phyloP scores from a whole-genome alignment of 2,888 invertebrate genomes.

The Cloeon dipterum region DNA sequence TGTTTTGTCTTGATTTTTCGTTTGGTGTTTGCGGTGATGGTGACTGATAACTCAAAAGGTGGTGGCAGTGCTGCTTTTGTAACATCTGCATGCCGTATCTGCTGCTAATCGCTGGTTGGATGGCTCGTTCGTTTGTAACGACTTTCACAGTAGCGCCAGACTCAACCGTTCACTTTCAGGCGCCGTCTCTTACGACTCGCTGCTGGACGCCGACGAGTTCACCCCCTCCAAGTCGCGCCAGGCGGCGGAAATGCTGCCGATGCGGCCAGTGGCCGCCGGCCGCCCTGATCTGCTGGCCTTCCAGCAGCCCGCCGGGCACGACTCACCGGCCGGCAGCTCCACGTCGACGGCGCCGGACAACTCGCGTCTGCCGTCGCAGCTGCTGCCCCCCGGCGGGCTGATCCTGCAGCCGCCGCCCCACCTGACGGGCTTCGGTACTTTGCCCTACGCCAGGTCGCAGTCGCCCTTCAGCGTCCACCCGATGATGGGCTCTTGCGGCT shows the following conservation, averaged over 20 bases:
- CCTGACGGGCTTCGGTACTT: slow-evolving; percentile 42
- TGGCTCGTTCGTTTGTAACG: too few species aligned
- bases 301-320: slow-evolving; percentile 41
- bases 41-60: not conserved
- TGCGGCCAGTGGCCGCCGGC: too few species aligned
- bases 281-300: slow-evolving; percentile 60
- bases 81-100: too few species aligned
- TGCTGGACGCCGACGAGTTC: too few species aligned
- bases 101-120: too few species aligned
- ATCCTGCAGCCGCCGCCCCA: slow-evolving; percentile 6
- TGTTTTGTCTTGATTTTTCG: not conserved
- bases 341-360: slow-evolving; percentile 58
- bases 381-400: slow-evolving; percentile 7
- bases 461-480: slow-evolving; percentile 23
- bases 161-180: too few species aligned
- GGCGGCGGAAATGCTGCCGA: too few species aligned
- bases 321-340: slow-evolving; percentile 58
- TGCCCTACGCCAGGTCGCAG: slow-evolving; percentile 55
- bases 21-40: not conserved
- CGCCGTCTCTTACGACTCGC: too few species aligned
- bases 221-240: too few species aligned
- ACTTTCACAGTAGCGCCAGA: too few species aligned
- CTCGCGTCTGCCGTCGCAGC: slow-evolving; percentile 23
- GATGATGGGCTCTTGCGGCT: slow-evolving; percentile 22
- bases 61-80: not conserved